Conservation (phyloP, 2,113 vertebrate species). For the Genyomyrus donnyi region DNA sequence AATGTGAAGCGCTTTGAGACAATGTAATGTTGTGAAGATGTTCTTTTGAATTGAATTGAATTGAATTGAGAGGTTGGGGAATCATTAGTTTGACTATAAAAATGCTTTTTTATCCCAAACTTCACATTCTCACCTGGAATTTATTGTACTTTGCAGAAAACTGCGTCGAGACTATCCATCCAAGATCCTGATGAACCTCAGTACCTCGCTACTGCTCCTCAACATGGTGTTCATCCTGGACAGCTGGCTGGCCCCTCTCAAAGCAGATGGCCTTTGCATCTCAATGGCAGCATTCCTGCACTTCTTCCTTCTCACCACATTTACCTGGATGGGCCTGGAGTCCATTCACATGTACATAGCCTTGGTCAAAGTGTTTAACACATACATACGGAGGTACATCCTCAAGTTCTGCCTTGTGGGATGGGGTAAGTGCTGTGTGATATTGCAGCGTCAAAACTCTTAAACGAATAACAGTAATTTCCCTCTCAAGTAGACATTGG, state of each 20-base stretch:
- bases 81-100: background rate
- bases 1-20: background rate
- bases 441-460: background rate
- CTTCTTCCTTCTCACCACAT: constrained; percentile 88
- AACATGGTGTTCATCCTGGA: constrained; percentile 87
- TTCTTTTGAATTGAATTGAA: background rate
- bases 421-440: constrained; percentile 75
- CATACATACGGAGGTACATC: constrained; percentile 89
- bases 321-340: constrained; percentile 98
- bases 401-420: constrained; percentile 93
- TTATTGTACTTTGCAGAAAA: constrained; percentile 62
- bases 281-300: constrained; percentile 76
- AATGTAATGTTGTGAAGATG: background rate
- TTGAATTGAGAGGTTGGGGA: background rate
- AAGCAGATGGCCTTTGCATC: constrained; percentile 65
- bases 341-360: constrained; percentile 98
- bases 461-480: background rate
- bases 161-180: constrained; percentile 92
- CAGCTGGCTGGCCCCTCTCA: constrained; percentile 79
- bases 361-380: constrained; percentile 96
- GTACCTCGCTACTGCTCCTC: constrained; percentile 80
- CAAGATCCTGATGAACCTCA: constrained; percentile 97
- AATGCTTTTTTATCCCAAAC: background rate
- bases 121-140: background rate
- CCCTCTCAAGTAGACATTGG: background rate